Conservation (phyloP, 2,797 vertebrate species). For the Enteromius viviparus region DNA sequence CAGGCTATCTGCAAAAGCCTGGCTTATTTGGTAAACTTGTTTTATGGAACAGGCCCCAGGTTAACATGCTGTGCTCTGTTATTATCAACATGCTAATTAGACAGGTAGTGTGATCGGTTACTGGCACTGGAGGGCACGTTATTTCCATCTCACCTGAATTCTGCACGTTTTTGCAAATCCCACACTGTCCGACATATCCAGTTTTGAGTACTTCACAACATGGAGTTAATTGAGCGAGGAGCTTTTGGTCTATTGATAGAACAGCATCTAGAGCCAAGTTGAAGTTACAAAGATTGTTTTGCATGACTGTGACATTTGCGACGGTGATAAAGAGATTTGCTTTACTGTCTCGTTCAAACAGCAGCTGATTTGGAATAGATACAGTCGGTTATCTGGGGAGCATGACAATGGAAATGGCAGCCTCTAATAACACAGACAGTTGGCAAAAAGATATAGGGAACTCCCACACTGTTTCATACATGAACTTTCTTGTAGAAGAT, state of each 20-base stretch:
- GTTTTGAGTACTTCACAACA: constrained; percentile 6
- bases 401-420: constrained; percentile 31
- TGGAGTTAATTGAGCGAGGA: not conserved
- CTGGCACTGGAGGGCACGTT: constrained; percentile 9
- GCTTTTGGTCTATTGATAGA: not conserved
- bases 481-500: constrained; percentile 18
- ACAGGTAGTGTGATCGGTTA: constrained; percentile 10
- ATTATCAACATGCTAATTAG: constrained; percentile 60
- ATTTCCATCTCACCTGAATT: constrained; percentile 10
- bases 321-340: constrained; percentile 1
- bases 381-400: constrained; percentile 1
- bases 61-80: constrained; percentile 51
- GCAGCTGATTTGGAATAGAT: constrained; percentile 34
- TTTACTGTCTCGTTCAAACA: not conserved
- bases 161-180: not conserved
- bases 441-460: constrained; percentile 31
- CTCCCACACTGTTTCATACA: constrained; percentile 36
- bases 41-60: too few relatives aligned
- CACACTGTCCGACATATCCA: not conserved
- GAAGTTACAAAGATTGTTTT: not conserved
- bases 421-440: constrained; percentile 12
- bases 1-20: too few relatives aligned
- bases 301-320: not conserved
- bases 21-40: too few relatives aligned
- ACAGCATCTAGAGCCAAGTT: not conserved